Percentiles rank a stretch among this genome's conserved stretches.
Conservation (phyloP, 2,888 invertebrate species). For the Catocala sponsa region DNA sequence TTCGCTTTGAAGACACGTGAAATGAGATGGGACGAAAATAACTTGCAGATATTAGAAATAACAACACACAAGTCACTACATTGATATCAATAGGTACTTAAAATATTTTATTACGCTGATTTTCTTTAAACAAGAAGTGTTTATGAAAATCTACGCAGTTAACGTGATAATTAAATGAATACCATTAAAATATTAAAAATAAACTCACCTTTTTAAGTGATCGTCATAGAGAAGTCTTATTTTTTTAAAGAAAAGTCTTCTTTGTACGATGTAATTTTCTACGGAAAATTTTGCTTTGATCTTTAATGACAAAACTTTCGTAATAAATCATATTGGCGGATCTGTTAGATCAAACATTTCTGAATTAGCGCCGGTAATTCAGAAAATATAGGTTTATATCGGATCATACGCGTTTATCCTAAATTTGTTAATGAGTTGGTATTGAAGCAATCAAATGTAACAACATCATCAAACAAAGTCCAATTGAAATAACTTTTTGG, state of each 20-base stretch:
- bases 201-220: too few species aligned
- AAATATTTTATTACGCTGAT: conserved; percentile 2
- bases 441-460: conserved; percentile 1
- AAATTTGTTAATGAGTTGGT: conserved; percentile 4
- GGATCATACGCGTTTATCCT: neutral
- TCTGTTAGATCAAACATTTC: conserved; percentile 29
- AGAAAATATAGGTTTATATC: conserved; percentile 10
- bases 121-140: too few species aligned
- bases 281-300: conserved; percentile 42
- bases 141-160: neutral
- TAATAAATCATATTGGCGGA: conserved; percentile 32
- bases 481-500: neutral
- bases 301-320: conserved; percentile 33
- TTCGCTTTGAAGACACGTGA: conserved; percentile 71
- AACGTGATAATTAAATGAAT: too few species aligned
- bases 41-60: conserved; percentile 57
- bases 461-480: neutral
- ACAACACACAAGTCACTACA: conserved; percentile 34
- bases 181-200: too few species aligned
- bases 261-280: conserved; percentile 20
- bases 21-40: conserved; percentile 71
- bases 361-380: conserved; percentile 16
- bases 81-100: conserved; percentile 26
- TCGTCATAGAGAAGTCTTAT: too few species aligned
- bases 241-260: neutral